phyloP scores from a whole-genome alignment of 2,888 invertebrate species.

The Dendrolimus pini region DNA sequence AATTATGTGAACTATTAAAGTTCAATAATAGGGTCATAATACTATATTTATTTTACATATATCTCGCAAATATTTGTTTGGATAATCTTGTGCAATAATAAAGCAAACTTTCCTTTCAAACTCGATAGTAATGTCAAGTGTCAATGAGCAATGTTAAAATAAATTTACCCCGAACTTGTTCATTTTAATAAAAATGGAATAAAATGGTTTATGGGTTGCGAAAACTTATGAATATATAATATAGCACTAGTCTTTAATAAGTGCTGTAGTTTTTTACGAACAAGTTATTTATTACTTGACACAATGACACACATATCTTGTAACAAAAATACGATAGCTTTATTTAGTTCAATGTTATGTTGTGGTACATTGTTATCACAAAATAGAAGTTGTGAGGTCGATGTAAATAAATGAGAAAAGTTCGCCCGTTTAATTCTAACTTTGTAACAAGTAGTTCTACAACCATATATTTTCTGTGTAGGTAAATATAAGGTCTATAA shows the following conservation, averaged over 20 bases:
- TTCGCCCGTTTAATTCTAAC: neutral
- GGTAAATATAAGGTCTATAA: neutral
- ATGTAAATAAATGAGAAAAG: slow-evolving; percentile 17
- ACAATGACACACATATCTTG: slow-evolving; percentile 5
- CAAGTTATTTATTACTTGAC: neutral
- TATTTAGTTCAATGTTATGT: slow-evolving; percentile 1
- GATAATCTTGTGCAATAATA: too few species aligned
- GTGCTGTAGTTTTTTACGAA: too few species aligned
- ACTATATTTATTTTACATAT: too few species aligned
- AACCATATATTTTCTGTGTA: neutral
- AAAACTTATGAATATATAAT: too few species aligned
- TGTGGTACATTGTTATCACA: slow-evolving; percentile 6
- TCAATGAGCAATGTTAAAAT: too few species aligned
- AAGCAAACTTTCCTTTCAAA: too few species aligned
- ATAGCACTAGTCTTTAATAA: too few species aligned
- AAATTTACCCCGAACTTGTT: too few species aligned
- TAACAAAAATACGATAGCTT: neutral
- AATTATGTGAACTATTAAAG: slow-evolving; percentile 13
- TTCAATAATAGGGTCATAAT: slow-evolving; percentile 9
- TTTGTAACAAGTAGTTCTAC: neutral
- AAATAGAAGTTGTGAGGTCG: slow-evolving; percentile 12
- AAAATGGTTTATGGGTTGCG: too few species aligned
- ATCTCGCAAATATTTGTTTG: too few species aligned
- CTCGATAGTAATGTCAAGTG: too few species aligned
- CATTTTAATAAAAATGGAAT: too few species aligned